Evolutionary conservation across 2,797 vertebrate genomes (phyloP).

Genomic region (Sciurus carolinensis): DNA sequence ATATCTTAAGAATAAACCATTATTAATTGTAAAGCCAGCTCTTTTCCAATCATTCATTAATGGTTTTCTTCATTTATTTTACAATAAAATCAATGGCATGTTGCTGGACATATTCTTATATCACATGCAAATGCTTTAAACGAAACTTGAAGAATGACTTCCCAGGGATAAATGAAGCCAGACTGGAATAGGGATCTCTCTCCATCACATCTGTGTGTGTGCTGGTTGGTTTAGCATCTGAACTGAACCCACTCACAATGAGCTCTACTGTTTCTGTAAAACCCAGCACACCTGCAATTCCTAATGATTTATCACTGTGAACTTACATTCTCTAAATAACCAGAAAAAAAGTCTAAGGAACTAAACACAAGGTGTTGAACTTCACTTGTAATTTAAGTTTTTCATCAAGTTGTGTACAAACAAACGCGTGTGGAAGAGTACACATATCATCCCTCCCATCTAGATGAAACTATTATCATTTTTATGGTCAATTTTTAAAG

Average conservation of each 20-base stretch:
- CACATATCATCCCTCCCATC: neutral
- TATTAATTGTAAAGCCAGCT: neutral
- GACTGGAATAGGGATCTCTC: neutral
- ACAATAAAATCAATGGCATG: neutral
- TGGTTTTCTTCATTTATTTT: slow-evolving; percentile 39
- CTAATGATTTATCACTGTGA: neutral
- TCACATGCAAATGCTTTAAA: neutral
- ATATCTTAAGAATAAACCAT: neutral
- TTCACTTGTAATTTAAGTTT: neutral
- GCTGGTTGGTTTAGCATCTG: neutral
- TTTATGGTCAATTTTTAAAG: neutral
- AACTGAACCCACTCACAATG: neutral
- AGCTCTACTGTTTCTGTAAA: neutral
- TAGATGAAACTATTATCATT: neutral
- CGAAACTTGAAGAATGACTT: slow-evolving; percentile 7
- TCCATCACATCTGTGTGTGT: neutral
- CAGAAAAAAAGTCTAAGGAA: neutral
- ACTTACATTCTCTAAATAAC: neutral
- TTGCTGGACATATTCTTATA: slow-evolving; percentile 20
- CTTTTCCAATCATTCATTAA: neutral
- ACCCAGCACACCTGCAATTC: neutral
- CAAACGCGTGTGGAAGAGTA: neutral
- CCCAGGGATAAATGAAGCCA: slow-evolving; percentile 6
- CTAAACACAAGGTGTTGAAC: neutral
- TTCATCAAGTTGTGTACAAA: neutral